phyloP scores from a whole-genome alignment of 1,140 invertebrate genomes.

The Elymnias hypermnestra region DNA sequence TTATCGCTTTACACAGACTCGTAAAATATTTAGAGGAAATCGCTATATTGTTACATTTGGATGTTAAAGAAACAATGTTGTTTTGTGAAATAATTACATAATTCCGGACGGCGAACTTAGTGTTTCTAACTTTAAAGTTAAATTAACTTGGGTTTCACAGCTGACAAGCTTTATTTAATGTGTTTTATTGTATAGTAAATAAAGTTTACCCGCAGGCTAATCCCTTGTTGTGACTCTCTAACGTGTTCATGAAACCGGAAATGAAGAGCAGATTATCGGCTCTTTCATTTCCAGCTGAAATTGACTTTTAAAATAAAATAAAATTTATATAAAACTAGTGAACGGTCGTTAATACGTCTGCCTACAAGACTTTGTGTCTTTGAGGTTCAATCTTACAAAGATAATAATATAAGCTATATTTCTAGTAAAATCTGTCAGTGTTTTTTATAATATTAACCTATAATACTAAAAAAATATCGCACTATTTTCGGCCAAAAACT shows the following conservation, averaged over 20 bases:
- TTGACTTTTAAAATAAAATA: too few species aligned
- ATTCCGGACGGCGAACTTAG: background rate
- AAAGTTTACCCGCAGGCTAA: background rate
- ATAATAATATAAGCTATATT: too few species aligned
- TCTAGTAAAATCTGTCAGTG: too few species aligned
- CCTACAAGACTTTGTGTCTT: too few species aligned
- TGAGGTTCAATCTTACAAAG: too few species aligned
- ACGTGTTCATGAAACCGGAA: background rate
- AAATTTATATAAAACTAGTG: too few species aligned
- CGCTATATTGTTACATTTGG: background rate
- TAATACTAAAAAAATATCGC: too few species aligned
- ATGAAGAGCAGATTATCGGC: too few species aligned
- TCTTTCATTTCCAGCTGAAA: too few species aligned
- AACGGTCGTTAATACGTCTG: too few species aligned
- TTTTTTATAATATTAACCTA: too few species aligned
- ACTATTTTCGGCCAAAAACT: too few species aligned
- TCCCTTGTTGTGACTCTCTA: background rate
- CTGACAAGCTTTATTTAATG: background rate
- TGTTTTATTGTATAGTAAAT: background rate
- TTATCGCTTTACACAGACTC: background rate
- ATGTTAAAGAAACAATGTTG: background rate
- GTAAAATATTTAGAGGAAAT: background rate
- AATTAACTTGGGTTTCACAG: background rate
- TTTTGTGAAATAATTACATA: conserved; percentile 1
- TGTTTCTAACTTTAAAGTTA: background rate